phyloP scores from a whole-genome alignment of 2,888 invertebrate species.

The Microctonus hyperodae region DNA sequence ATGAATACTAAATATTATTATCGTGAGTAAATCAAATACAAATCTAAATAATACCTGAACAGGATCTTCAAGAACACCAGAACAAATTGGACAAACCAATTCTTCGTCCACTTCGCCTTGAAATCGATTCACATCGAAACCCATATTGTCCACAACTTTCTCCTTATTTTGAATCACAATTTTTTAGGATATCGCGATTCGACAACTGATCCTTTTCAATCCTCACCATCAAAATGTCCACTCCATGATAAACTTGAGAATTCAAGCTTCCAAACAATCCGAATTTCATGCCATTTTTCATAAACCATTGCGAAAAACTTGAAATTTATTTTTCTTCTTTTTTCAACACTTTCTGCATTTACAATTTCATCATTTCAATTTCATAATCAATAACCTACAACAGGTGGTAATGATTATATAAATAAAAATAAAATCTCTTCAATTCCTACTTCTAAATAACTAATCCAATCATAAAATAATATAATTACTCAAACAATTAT shows the following conservation, averaged over 20 bases:
- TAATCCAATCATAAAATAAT: not conserved
- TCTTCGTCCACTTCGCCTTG: constrained; percentile 97
- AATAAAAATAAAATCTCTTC: not conserved
- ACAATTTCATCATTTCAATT: not conserved
- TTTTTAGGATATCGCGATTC: not conserved
- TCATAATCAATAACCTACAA: not conserved
- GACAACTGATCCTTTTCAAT: not conserved
- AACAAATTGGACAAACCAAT: constrained; percentile 94
- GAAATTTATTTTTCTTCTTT: not conserved
- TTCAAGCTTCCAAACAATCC: not conserved
- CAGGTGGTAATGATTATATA: not conserved
- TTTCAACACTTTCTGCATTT: not conserved
- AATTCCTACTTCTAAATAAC: not conserved
- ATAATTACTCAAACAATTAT: not conserved
- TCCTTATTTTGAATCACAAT: not conserved
- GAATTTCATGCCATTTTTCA: not conserved
- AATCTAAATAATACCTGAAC: constrained; percentile 75
- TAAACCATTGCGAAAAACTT: not conserved
- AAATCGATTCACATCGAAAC: constrained; percentile 93
- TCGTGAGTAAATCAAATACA: not conserved
- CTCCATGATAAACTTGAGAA: not conserved
- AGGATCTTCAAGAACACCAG: constrained; percentile 93
- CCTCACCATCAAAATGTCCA: not conserved
- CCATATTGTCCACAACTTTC: constrained; percentile 71
- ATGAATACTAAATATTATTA: not conserved